These are phyloP conservation scores for Ooceraea biroi DNA, from an alignment of 1,140 invertebrate species.

Conservation along the genomic window DNA sequence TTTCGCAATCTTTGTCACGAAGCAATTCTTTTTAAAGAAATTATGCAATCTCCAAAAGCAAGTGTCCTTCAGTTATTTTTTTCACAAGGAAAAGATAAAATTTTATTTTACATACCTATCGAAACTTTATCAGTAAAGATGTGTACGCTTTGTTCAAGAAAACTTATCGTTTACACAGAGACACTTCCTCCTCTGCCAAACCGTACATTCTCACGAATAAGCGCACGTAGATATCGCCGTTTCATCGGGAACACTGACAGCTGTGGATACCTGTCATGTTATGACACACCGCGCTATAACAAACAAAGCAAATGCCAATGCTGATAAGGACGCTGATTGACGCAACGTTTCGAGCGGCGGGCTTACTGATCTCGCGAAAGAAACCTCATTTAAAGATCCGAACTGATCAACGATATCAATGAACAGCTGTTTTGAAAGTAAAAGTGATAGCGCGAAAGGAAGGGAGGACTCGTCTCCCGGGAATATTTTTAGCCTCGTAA, in stretches of 20 bases:
- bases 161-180: background rate
- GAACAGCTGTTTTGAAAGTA: slow-evolving; percentile 42
- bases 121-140: background rate
- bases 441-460: slow-evolving; percentile 34
- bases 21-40: background rate
- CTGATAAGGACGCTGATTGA: slow-evolving; percentile 20
- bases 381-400: background rate
- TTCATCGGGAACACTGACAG: slow-evolving; percentile 25
- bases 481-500: background rate
- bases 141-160: background rate
- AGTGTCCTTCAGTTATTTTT: background rate
- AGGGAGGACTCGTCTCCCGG: background rate
- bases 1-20: background rate
- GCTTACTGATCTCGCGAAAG: background rate
- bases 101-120: slow-evolving; percentile 10
- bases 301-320: slow-evolving; percentile 26
- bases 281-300: slow-evolving; percentile 31
- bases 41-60: slow-evolving; percentile 15
- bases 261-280: background rate
- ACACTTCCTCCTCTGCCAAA: background rate
- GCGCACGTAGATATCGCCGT: background rate
- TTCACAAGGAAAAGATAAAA: background rate
- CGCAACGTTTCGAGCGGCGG: background rate
- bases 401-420: background rate
- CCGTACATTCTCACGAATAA: background rate